A percentile compares a stretch with the other conserved stretches of the same genome.
Conservation (phyloP, 1,140 invertebrate genomes). For the Pseudobourletiella spinata region DNA sequence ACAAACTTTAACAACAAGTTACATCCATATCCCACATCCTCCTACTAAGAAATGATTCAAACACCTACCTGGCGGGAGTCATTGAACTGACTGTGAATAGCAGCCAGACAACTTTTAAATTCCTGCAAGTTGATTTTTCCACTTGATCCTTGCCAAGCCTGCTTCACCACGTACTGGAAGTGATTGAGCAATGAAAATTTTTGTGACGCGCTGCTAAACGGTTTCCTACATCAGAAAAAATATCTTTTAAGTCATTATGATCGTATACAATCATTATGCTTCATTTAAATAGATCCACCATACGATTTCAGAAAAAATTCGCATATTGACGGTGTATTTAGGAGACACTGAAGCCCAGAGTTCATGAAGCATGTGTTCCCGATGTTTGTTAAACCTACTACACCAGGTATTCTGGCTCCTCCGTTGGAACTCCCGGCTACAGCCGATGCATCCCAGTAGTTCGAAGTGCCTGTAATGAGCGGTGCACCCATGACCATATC, state of each 20-base stretch:
- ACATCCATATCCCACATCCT: too few species aligned
- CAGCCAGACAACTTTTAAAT: conserved; percentile 54
- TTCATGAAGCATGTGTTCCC: conserved; percentile 61
- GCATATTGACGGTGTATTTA: conserved; percentile 48
- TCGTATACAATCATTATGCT: too few species aligned
- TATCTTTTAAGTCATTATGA: too few species aligned
- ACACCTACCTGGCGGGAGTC: conserved; percentile 52
- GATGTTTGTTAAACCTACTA: conserved; percentile 46
- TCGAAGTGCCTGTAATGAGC: not conserved
- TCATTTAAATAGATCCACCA: too few species aligned
- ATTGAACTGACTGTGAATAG: conserved; percentile 57
- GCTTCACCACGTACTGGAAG: conserved; percentile 51
- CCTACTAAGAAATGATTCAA: too few species aligned
- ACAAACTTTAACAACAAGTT: too few species aligned
- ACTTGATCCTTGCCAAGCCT: conserved; percentile 55
- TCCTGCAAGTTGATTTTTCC: conserved; percentile 50
- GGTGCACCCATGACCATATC: not conserved
- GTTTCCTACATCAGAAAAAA: too few species aligned
- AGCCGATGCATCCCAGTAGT: not conserved
- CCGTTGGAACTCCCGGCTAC: not conserved
- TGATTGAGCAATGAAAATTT: conserved; percentile 36
- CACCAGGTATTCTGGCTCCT: conserved; percentile 37
- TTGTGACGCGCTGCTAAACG: conserved; percentile 35
- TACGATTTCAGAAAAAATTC: conserved; percentile 47
- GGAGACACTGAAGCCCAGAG: conserved; percentile 56